A percentile compares a stretch with the other conserved stretches of the same genome.
phyloP scores from a whole-genome alignment of 2,888 invertebrate species.

The Leucophenga maculata region DNA sequence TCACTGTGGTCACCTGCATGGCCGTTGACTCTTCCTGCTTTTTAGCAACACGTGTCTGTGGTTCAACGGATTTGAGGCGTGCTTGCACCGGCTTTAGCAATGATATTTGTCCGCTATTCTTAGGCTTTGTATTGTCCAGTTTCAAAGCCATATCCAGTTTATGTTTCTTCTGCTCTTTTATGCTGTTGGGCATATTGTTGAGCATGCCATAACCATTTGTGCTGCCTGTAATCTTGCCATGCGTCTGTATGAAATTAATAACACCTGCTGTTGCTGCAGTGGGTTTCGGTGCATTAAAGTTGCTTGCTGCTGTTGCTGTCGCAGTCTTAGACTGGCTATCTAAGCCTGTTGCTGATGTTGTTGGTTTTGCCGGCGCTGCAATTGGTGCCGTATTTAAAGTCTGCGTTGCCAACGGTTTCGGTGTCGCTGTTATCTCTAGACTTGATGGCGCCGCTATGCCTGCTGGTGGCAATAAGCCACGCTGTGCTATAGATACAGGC shows the following conservation, averaged over 20 bases:
- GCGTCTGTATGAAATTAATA: conserved; percentile 60
- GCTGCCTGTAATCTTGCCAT: conserved; percentile 55
- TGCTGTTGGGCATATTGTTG: conserved; percentile 45
- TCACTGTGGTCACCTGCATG: background rate
- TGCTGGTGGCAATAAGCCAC: conserved; percentile 43
- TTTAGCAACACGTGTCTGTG: too few species aligned
- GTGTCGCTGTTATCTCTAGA: conserved; percentile 5
- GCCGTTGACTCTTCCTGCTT: background rate
- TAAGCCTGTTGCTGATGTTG: conserved; percentile 20
- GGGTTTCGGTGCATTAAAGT: conserved; percentile 41
- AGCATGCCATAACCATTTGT: conserved; percentile 33
- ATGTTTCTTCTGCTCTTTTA: conserved; percentile 63
- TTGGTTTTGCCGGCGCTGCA: conserved; percentile 3
- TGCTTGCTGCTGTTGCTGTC: conserved; percentile 16
- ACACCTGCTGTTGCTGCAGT: conserved; percentile 52
- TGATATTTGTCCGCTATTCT: conserved; percentile 63
- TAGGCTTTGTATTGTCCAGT: conserved; percentile 60
- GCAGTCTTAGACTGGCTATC: too few species aligned
- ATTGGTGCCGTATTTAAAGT: background rate
- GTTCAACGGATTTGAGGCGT: conserved; percentile 4
- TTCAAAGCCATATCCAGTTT: conserved; percentile 64
- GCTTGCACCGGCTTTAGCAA: conserved; percentile 57
- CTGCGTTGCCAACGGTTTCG: background rate
- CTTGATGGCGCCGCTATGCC: conserved; percentile 32
- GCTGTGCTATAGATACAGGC: conserved; percentile 54